Percentiles rank a stretch among this genome's conserved stretches.
Evolutionary conservation across 2,797 vertebrate species (phyloP).

Genomic region (Artibeus jamaicensis): DNA sequence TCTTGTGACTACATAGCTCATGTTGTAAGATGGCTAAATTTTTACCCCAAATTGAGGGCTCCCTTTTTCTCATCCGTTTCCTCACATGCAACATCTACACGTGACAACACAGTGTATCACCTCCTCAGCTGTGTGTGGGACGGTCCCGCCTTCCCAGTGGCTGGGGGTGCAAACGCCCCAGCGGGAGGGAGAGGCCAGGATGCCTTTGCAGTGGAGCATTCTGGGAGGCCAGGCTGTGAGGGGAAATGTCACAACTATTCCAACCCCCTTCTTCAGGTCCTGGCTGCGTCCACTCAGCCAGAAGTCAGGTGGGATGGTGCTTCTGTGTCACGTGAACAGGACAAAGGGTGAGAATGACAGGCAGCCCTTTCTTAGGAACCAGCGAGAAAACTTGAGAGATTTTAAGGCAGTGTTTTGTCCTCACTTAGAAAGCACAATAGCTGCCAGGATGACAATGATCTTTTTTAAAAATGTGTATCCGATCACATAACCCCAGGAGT

Average conservation of each 20-base stretch:
- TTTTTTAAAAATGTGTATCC: conserved; percentile 31
- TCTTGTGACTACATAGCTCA: not conserved
- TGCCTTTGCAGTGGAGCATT: not conserved
- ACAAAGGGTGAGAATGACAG: conserved; percentile 32
- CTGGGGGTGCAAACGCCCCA: not conserved
- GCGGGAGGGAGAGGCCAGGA: not conserved
- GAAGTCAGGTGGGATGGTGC: conserved; percentile 41
- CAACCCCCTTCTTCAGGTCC: not conserved
- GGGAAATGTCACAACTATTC: conserved; percentile 30
- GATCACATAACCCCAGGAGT: conserved; percentile 12
- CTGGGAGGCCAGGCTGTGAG: not conserved
- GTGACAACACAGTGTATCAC: not conserved
- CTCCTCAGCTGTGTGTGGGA: not conserved
- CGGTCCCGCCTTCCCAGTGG: not conserved
- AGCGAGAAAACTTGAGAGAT: conserved; percentile 33
- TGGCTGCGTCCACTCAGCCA: not conserved
- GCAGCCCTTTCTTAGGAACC: conserved; percentile 9
- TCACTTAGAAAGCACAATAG: conserved; percentile 20
- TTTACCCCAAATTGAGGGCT: not conserved
- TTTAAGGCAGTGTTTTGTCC: conserved; percentile 48
- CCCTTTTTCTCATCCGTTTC: not conserved
- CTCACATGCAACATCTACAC: not conserved
- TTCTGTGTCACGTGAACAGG: conserved; percentile 34
- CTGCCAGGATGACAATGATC: conserved; percentile 34
- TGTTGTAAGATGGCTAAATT: not conserved